Percentiles rank a stretch among this genome's conserved stretches.
Conservation (phyloP, 1,140 invertebrate genomes). For the Drosophila leontia region DNA sequence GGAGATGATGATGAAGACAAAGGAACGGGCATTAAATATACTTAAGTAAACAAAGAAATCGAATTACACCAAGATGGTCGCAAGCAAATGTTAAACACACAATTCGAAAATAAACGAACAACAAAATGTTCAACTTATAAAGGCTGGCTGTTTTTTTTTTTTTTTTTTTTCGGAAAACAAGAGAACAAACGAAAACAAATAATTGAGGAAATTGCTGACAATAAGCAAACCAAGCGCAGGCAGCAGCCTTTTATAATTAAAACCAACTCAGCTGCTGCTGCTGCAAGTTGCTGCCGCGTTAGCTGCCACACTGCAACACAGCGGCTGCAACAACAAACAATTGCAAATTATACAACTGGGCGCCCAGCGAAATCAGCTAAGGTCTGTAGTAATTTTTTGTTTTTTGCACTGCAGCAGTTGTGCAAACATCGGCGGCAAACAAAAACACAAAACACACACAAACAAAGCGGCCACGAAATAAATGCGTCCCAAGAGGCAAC, state of each 20-base stretch:
- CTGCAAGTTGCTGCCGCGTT: slow-evolving; percentile 41
- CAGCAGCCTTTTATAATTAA: slow-evolving; percentile 70
- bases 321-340: slow-evolving; percentile 73
- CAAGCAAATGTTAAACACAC: slow-evolving; percentile 73
- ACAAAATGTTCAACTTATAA: slow-evolving; percentile 35
- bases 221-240: slow-evolving; percentile 45
- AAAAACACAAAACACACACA: slow-evolving; percentile 37
- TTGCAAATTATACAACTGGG: slow-evolving; percentile 80
- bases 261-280: slow-evolving; percentile 44
- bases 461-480: slow-evolving; percentile 37
- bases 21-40: slow-evolving; percentile 44
- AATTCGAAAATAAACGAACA: slow-evolving; percentile 76
- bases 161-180: slow-evolving; percentile 38
- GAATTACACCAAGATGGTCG: slow-evolving; percentile 48
- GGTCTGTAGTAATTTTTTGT: slow-evolving; percentile 7
- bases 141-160: background rate
- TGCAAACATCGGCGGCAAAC: slow-evolving; percentile 62
- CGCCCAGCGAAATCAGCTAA: slow-evolving; percentile 40
- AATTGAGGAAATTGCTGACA: slow-evolving; percentile 72
- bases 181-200: slow-evolving; percentile 59
- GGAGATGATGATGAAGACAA: slow-evolving; percentile 40
- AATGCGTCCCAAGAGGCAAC: slow-evolving; percentile 54
- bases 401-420: slow-evolving; percentile 65
- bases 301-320: slow-evolving; percentile 26
- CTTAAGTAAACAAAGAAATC: slow-evolving; percentile 60